Percentiles rank a stretch among this genome's conserved stretches.
phyloP scores from a whole-genome alignment of 2,888 invertebrate species.

The Hybos culiciformis region DNA sequence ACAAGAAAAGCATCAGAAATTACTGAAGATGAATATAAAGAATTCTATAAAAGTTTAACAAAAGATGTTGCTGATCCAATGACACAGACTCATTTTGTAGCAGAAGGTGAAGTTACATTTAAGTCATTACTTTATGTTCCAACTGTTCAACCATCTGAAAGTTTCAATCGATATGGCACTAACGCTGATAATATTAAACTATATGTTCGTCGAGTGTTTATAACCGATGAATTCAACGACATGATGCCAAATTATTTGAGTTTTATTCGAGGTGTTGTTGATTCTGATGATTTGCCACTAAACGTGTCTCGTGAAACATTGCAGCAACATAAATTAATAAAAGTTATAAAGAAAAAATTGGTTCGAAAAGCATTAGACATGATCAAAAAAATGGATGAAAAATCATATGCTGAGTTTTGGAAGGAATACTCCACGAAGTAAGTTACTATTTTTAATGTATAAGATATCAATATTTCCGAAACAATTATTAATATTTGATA shows the following conservation, averaged over 20 bases:
- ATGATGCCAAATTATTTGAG: slow-evolving; percentile 97
- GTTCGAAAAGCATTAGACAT: slow-evolving; percentile 94
- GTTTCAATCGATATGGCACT: slow-evolving; percentile 91
- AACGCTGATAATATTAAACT: slow-evolving; percentile 90
- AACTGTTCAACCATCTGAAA: slow-evolving; percentile 76
- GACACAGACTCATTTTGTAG: slow-evolving; percentile 79
- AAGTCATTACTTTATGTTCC: slow-evolving; percentile 93
- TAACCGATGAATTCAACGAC: slow-evolving; percentile 98
- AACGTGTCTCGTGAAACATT: slow-evolving; percentile 97
- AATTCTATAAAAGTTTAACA: slow-evolving; percentile 91
- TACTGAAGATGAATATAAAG: slow-evolving; percentile 74
- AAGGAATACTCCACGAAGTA: slow-evolving; percentile 96
- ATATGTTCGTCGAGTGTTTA: slow-evolving; percentile 96
- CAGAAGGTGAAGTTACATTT: slow-evolving; percentile 99
- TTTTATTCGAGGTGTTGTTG: slow-evolving; percentile 94
- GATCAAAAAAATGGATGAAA: slow-evolving; percentile 89
- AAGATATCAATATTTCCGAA: not conserved
- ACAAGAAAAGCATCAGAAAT: slow-evolving; percentile 82
- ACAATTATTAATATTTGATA: not conserved
- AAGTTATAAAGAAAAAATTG: slow-evolving; percentile 98
- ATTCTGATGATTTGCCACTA: slow-evolving; percentile 95
- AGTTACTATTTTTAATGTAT: slow-evolving; percentile 24
- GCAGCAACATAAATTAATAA: slow-evolving; percentile 96
- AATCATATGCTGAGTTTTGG: slow-evolving; percentile 90
- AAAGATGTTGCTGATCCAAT: slow-evolving; percentile 77